Percentiles rank a stretch among this genome's conserved stretches.
phyloP scores from a whole-genome alignment of 2,888 invertebrate species.

The Cactoblastis cactorum region DNA sequence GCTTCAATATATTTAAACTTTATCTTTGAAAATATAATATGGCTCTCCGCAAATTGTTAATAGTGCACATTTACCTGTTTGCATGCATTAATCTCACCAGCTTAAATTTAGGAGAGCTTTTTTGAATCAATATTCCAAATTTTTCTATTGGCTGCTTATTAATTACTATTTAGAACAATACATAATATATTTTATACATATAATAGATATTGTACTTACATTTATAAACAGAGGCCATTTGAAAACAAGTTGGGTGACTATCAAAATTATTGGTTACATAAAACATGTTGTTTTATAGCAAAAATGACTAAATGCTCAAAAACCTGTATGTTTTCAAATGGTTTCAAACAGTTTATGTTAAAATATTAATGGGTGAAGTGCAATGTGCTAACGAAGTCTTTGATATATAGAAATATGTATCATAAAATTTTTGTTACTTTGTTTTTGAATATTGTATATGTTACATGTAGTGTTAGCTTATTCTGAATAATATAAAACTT shows the following conservation, averaged over 20 bases:
- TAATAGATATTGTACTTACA: slow-evolving; percentile 43
- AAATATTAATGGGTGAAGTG: slow-evolving; percentile 55
- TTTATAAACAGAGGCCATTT: slow-evolving; percentile 36
- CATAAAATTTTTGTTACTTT: slow-evolving; percentile 22
- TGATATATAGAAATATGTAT: slow-evolving; percentile 16
- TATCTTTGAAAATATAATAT: slow-evolving; percentile 38
- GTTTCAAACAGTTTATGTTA: slow-evolving; percentile 36
- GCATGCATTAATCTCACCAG: slow-evolving; percentile 66
- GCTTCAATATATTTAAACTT: slow-evolving; percentile 21
- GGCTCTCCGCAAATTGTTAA: slow-evolving; percentile 59
- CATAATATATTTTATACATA: slow-evolving; percentile 29
- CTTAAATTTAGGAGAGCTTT: slow-evolving; percentile 63
- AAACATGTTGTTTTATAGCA: background rate
- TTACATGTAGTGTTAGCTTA: background rate
- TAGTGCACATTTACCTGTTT: slow-evolving; percentile 66
- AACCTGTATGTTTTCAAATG: slow-evolving; percentile 33
- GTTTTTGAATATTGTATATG: slow-evolving; percentile 22
- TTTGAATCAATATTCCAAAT: slow-evolving; percentile 45
- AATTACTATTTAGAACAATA: slow-evolving; percentile 40
- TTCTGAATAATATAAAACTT: slow-evolving; percentile 32
- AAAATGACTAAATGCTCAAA: slow-evolving; percentile 17
- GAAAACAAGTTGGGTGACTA: slow-evolving; percentile 25
- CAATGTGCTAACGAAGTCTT: slow-evolving; percentile 48
- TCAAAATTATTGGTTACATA: background rate
- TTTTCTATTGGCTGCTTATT: slow-evolving; percentile 64